Percentiles rank a stretch among this genome's conserved stretches.
phyloP scores from a whole-genome alignment of 2,888 invertebrate genomes.

The Cephus pygmeus region DNA sequence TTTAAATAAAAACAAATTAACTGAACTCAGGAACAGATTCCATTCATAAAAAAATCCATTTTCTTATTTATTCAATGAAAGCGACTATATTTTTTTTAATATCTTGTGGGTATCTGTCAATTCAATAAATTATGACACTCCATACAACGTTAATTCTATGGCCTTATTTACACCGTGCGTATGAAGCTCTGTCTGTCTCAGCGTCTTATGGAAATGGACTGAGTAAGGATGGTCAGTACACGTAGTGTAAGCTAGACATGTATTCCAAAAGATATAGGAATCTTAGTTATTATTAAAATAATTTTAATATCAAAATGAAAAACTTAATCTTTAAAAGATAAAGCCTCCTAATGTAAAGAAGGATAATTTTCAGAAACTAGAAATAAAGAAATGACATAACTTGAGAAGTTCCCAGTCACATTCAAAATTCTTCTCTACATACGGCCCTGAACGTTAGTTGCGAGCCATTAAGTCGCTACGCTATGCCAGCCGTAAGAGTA shows the following conservation, averaged over 20 bases:
- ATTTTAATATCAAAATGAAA: neutral
- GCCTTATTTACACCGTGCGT: no score
- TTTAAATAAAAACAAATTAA: neutral
- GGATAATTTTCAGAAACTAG: neutral
- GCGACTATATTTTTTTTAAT: neutral
- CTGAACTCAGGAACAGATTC: neutral
- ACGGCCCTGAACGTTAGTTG: conserved; percentile 50
- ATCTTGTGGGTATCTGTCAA: neutral
- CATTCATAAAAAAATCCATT: neutral
- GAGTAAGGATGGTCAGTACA: no score
- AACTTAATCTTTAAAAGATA: neutral
- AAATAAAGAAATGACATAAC: neutral
- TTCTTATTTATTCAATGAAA: neutral
- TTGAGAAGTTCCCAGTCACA: neutral
- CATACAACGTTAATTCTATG: neutral
- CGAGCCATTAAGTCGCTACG: conserved; percentile 56
- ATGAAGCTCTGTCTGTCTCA: no score
- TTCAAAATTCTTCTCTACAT: conserved; percentile 6
- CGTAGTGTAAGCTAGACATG: no score
- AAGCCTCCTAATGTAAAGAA: neutral
- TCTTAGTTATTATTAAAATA: neutral
- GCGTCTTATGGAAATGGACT: no score
- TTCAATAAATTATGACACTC: no score
- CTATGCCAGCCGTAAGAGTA: conserved; percentile 44
- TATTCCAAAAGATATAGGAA: neutral